phyloP scores from a whole-genome alignment of 2,888 invertebrate genomes.

The Eristalis arbustorum region DNA sequence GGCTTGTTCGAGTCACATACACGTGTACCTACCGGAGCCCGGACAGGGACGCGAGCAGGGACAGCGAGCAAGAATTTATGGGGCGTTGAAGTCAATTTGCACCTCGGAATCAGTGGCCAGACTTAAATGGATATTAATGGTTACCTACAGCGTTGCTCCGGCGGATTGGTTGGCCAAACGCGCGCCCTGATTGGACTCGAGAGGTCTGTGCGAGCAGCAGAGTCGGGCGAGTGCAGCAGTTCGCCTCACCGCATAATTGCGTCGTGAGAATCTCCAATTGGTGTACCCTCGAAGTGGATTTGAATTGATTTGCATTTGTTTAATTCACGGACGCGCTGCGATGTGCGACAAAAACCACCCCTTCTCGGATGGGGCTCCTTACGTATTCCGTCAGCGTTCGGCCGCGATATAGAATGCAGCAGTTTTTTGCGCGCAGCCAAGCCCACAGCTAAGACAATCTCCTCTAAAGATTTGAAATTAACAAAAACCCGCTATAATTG shows the following conservation, averaged over 20 bases:
- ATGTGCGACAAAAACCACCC: constrained; percentile 20
- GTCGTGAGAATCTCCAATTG: constrained; percentile 69
- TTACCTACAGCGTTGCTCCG: constrained; percentile 61
- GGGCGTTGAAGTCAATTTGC: constrained; percentile 72
- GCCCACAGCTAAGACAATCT: constrained; percentile 19
- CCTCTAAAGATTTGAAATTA: constrained; percentile 74
- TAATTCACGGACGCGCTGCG: constrained; percentile 20
- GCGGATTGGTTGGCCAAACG: constrained; percentile 52
- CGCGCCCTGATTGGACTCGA: constrained; percentile 65
- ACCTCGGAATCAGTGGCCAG: constrained; percentile 67
- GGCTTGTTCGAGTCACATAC: constrained; percentile 51
- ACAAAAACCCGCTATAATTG: constrained; percentile 78
- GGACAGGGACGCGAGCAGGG: constrained; percentile 1
- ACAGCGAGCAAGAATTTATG: constrained; percentile 67
- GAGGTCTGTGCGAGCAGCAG: constrained; percentile 48
- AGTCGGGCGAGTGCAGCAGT: constrained; percentile 18
- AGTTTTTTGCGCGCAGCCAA: constrained; percentile 4
- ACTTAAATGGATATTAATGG: constrained; percentile 71
- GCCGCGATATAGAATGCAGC: constrained; percentile 58
- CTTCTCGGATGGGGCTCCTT: constrained; percentile 20
- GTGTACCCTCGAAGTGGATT: constrained; percentile 29
- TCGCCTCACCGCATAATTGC: constrained; percentile 63
- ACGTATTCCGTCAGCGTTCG: constrained; percentile 64
- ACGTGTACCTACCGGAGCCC: constrained; percentile 2
- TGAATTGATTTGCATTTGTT: constrained; percentile 62